These are phyloP conservation scores for Geococcyx californianus DNA, from an alignment of 2,113 vertebrate genomes.

Conservation along the genomic window DNA sequence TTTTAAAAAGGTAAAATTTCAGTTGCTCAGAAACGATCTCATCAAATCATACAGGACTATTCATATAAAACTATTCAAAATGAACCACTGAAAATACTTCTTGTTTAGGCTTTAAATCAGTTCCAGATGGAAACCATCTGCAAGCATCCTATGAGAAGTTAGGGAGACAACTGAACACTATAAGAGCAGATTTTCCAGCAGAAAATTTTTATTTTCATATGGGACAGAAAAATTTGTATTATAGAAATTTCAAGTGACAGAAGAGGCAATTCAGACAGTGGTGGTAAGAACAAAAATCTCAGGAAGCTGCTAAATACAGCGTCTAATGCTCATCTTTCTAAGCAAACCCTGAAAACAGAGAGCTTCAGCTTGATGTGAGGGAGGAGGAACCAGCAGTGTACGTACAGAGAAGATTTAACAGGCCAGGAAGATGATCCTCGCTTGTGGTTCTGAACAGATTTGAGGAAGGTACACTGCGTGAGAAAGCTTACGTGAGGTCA, in stretches of 20 bases:
- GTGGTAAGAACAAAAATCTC: not conserved
- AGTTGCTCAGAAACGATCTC: not conserved
- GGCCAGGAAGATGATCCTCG: not conserved
- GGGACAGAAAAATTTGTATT: not conserved
- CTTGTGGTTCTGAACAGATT: not conserved
- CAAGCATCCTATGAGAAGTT: not conserved
- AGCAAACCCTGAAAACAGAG: not conserved
- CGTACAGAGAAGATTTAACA: not conserved
- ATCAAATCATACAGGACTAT: not conserved
- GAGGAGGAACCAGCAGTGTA: not conserved
- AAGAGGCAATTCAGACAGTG: not conserved
- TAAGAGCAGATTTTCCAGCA: not conserved
- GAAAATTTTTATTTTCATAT: not conserved
- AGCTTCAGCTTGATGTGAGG: not conserved
- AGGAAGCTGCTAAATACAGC: not conserved
- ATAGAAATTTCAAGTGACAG: not conserved
- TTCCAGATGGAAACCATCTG: not conserved
- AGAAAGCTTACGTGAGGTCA: not conserved
- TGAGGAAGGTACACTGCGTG: not conserved
- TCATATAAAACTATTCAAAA: conserved; percentile 2
- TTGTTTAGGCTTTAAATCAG: not conserved
- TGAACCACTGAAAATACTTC: not conserved
- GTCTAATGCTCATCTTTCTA: not conserved
- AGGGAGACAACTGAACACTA: not conserved
- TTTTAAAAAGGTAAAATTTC: not conserved